Base-by-base conservation (phyloP, 2,888 invertebrate genomes). In the Pomacea canaliculata region DNA sequence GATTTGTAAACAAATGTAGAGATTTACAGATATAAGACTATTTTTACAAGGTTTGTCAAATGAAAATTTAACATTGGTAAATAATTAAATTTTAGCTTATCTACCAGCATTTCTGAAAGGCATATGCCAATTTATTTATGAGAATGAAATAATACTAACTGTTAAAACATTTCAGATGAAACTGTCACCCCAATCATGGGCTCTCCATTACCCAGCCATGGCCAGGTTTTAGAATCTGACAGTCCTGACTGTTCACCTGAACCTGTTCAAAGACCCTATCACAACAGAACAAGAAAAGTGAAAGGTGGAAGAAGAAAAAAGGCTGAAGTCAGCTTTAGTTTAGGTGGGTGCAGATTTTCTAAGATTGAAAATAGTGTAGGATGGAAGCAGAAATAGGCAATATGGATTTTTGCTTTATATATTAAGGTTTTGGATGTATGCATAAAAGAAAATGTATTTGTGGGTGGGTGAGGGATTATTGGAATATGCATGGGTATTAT, bases 141-240 rank as follows among this genome's bases (percentile, higher is more conserved):
- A 37, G 37, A 5, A 37, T 37, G 37, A 37, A 37, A 37, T 37
- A 37, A 16, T 56, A 10, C 16, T 56, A 13, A 10, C 16, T 56
- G 2, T 56, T 56, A 56, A 56, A 13, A 56, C 51, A 56, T 56
- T 56, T 56, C 73, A 78, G 78, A 73, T 19, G 73, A 27, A 27
- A 13, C 59, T 23, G 69, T 78, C 37, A 78, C 78, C 27, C 76
- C 76, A 9, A 78, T 76, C 62, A 75, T 67, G 69, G 76, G 78
- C 27, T 78, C 76, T 13, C 76, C 76, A 49, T 62, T 63, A 13
- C 51, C 49, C 19, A 65, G 73, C 48, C 56, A 66, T 48, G 78
- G 76, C 13, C 76, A 78, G 60, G 65, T 78, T 16, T 10, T 76
- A 62, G 78, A 78, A 19, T 78, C 78, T 48, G 78, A 78, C 70